Evolutionary conservation across 2,888 invertebrate genomes (phyloP).

Genomic region (Mechanitis messenoides): DNA sequence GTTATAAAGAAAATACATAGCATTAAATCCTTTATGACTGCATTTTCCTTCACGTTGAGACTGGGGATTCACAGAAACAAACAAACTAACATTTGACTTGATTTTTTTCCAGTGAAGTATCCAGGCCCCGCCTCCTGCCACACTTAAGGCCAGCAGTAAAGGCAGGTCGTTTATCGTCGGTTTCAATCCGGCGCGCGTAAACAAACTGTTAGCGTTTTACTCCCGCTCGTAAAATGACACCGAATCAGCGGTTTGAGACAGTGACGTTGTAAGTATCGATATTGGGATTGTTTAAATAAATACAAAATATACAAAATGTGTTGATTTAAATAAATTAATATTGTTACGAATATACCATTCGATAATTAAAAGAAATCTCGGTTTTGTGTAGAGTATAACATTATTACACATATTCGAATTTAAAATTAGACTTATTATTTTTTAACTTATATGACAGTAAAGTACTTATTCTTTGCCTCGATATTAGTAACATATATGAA

Average conservation of each 20-base stretch:
- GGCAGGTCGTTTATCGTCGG: slow-evolving; percentile 23
- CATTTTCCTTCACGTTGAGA: too few relatives aligned
- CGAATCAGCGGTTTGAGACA: slow-evolving; percentile 56
- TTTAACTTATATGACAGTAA: too few relatives aligned
- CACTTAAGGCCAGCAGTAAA: slow-evolving; percentile 21
- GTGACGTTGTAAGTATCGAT: slow-evolving; percentile 4
- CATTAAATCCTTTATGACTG: too few relatives aligned
- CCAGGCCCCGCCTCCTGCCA: slow-evolving; percentile 14
- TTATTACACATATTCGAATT: neutral
- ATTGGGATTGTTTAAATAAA: neutral
- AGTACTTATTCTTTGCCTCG: neutral
- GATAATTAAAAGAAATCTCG: too few relatives aligned
- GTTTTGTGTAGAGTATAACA: neutral
- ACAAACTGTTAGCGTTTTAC: slow-evolving; percentile 73
- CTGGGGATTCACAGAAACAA: too few relatives aligned
- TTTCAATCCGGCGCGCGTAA: slow-evolving; percentile 52
- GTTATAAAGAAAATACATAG: too few relatives aligned
- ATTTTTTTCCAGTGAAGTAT: neutral
- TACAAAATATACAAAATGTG: neutral
- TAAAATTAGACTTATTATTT: too few relatives aligned
- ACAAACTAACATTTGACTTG: too few relatives aligned
- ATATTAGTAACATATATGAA: neutral
- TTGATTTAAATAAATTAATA: neutral
- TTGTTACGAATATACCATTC: too few relatives aligned
- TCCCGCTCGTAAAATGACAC: slow-evolving; percentile 64